Percentiles rank a stretch among this genome's conserved stretches.
Conservation (phyloP, 2,113 vertebrate genomes). For the Pimephales promelas region DNA sequence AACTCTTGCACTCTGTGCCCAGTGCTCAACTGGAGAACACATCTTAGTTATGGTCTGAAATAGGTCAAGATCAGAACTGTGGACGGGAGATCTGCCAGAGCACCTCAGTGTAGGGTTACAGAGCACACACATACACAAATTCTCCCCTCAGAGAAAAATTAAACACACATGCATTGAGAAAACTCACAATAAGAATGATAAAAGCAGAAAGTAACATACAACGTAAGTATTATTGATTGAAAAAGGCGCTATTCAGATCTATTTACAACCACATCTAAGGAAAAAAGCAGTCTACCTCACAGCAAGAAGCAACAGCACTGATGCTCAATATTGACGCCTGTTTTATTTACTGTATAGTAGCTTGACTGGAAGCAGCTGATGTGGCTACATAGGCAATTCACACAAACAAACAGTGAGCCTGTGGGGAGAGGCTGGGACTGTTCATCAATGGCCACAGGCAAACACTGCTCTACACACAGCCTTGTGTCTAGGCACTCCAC, state of each 20-base stretch:
- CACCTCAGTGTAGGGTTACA: conserved; percentile 9
- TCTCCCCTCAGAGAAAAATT: not conserved
- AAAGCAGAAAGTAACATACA: not conserved
- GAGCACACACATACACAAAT: conserved; percentile 10
- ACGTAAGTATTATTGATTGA: conserved; percentile 40
- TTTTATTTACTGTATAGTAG: conserved; percentile 57
- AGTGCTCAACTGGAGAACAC: conserved; percentile 22
- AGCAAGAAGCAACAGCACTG: conserved; percentile 48
- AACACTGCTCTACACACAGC: conserved; percentile 34
- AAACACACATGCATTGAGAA: not conserved
- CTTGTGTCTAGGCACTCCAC: conserved; percentile 20
- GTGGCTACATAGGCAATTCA: conserved; percentile 42
- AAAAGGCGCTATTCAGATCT: conserved; percentile 32
- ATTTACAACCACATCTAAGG: conserved; percentile 40
- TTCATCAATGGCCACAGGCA: conserved; percentile 35
- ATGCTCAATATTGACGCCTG: conserved; percentile 46
- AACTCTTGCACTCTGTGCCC: conserved; percentile 25
- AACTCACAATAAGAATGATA: conserved; percentile 40
- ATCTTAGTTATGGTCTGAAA: conserved; percentile 36
- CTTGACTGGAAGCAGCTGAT: conserved; percentile 48
- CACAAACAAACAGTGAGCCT: conserved; percentile 52
- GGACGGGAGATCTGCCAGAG: conserved; percentile 23
- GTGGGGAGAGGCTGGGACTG: conserved; percentile 34
- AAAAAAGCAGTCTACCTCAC: conserved; percentile 42
- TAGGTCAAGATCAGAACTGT: conserved; percentile 18